Conservation (phyloP, 2,888 invertebrate genomes). For the Dendrolimus pini region DNA sequence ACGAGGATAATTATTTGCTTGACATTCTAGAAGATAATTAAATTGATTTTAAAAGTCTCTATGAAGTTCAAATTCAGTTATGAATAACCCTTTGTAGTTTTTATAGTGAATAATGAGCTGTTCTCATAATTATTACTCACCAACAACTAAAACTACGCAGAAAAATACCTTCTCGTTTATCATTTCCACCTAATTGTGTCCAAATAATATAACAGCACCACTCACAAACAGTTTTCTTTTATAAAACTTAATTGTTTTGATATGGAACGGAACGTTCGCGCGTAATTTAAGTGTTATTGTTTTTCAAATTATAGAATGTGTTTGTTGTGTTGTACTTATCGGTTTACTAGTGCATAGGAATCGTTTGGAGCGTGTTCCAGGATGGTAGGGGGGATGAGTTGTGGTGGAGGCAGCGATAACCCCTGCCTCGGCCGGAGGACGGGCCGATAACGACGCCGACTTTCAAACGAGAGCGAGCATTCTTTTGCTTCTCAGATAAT, state of each 20-base stretch:
- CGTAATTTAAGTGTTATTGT: slow-evolving; percentile 21
- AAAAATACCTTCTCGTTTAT: slow-evolving; percentile 55
- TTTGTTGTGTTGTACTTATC: slow-evolving; percentile 48
- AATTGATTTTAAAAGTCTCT: too few relatives aligned
- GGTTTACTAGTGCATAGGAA: slow-evolving; percentile 55
- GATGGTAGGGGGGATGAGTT: slow-evolving; percentile 35
- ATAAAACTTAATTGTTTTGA: slow-evolving; percentile 1
- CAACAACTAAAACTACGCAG: slow-evolving; percentile 56
- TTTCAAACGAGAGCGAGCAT: slow-evolving; percentile 61
- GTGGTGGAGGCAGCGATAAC: slow-evolving; percentile 55
- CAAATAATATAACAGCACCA: slow-evolving; percentile 29
- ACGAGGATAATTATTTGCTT: too few relatives aligned
- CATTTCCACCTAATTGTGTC: slow-evolving; percentile 62
- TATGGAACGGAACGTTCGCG: slow-evolving; percentile 5
- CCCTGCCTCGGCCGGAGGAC: slow-evolving; percentile 59
- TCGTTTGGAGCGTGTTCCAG: slow-evolving; percentile 30
- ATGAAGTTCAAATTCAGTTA: too few relatives aligned
- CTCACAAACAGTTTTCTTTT: slow-evolving; percentile 8
- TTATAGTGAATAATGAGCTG: too few relatives aligned
- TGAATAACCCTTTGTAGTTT: too few relatives aligned
- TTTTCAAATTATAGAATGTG: slow-evolving; percentile 28
- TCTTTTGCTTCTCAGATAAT: slow-evolving; percentile 44
- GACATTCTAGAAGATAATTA: too few relatives aligned
- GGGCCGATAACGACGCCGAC: slow-evolving; percentile 48
- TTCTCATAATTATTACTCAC: slow-evolving; percentile 33